Base-by-base conservation (phyloP, 2,888 invertebrate species). In the Gymnosoma rotundatum region DNA sequence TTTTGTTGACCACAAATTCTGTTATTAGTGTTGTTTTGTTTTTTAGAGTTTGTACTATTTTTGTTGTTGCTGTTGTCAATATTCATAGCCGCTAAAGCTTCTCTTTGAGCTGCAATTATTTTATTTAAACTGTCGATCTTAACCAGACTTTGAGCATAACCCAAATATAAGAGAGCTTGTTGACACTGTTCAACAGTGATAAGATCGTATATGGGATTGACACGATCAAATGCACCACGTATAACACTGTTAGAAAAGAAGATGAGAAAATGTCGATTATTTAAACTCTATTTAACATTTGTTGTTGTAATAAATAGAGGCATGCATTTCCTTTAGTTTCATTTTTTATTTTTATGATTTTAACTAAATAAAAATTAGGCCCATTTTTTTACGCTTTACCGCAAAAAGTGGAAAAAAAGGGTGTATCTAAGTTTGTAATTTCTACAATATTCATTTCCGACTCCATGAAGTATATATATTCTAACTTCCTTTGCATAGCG, bases 191-290 rank as follows among this genome's bases (percentile, higher is more conserved):
- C 90, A 73, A 92, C 88, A 86, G 91, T 90, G 74, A 92, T 91
- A 50, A 89, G 88, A 87, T 91, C 91, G 80, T 90, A 89, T 85
- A 89, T 88, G 76, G 89, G 90, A 84, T 89, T 90, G 6, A 92
- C 92, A 73, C 92, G 91, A 88, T 92, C 92, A 76, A 92, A 92
- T 69, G 92, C 92, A 83, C 92, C 92, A 82, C 92, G 92, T 83
- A 92, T 92, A 69, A 91, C 91, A 87, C 92, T 92, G 70, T n/a
- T 32, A 69, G 61, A 36, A 1, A 60, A 81, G 20, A 20, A 45
- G 36, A n/a, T 0, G 16, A 52, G 18, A 8, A 32, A 32, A 32
- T 32, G 6, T 32, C 6, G 7, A 32, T 32, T 32, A 32, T 7
- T 32, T 32, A 7, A 5, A 32, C 8, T 32, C 8, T 6, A 2